Evolutionary conservation across 2,113 vertebrate genomes (phyloP).

Genomic region (Catharus minimus): DNA sequence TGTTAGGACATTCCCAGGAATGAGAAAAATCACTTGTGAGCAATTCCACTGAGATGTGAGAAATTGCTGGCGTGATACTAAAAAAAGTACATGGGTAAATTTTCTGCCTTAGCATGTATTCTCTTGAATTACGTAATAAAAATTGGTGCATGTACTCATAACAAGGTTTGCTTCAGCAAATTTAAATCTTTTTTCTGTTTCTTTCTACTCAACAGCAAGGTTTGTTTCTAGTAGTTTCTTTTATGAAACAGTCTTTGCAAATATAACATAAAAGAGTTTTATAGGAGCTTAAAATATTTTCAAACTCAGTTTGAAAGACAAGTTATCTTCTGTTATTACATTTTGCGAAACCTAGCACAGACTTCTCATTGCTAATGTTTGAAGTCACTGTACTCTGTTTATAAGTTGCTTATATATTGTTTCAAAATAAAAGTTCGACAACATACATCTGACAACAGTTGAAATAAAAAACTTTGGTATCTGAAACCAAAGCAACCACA

Average conservation of each 20-base stretch:
- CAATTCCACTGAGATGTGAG: neutral
- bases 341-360: neutral
- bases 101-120: neutral
- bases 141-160: neutral
- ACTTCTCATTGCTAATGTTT: neutral
- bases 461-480: neutral
- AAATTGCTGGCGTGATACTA: neutral
- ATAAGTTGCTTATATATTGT: neutral
- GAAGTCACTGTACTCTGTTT: neutral
- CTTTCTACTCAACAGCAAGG: neutral
- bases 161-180: neutral
- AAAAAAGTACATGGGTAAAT: neutral
- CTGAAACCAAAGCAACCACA: neutral
- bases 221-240: neutral
- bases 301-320: neutral
- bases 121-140: neutral
- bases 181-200: neutral
- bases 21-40: fast-evolving
- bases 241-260: neutral
- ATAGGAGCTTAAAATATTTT: neutral
- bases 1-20: neutral
- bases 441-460: neutral
- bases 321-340: fast-evolving
- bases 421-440: neutral
- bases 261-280: neutral